phyloP scores from a whole-genome alignment of 2,888 invertebrate genomes.

The Onthophagus sagittarius region DNA sequence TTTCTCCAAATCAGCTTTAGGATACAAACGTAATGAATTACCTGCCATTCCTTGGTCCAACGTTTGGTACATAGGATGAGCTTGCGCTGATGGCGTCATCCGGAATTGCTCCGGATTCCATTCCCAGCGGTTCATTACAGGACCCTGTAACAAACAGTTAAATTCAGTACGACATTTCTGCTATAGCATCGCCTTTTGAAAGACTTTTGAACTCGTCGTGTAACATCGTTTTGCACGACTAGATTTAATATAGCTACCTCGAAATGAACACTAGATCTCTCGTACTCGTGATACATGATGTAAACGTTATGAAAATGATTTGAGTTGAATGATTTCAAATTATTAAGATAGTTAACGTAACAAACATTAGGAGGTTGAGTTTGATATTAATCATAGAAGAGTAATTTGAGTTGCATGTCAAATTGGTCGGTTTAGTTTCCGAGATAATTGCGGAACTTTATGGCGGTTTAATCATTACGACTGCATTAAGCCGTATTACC shows the following conservation, averaged over 20 bases:
- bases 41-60: slow-evolving; percentile 69
- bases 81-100: slow-evolving; percentile 67
- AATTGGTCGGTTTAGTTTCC: neutral
- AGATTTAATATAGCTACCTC: neutral
- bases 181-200: neutral
- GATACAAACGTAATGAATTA: slow-evolving; percentile 41
- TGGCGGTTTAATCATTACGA: neutral
- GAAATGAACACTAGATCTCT: neutral
- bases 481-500: neutral
- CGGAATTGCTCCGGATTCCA: slow-evolving; percentile 67
- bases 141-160: slow-evolving; percentile 48
- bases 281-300: too few relatives aligned
- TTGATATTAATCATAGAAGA: neutral
- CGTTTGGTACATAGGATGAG: slow-evolving; percentile 66
- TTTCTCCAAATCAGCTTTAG: neutral
- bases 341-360: neutral
- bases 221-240: neutral
- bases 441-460: neutral
- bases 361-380: neutral
- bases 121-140: slow-evolving; percentile 63
- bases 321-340: too few relatives aligned
- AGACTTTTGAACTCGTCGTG: neutral
- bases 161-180: slow-evolving; percentile 20
- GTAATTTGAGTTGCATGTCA: neutral
- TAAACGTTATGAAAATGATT: too few relatives aligned